Evolutionary conservation across 2,113 vertebrate genomes (phyloP), one percentile per base, ranked within the genome.

Genomic region (Erpornis zantholeuca): DNA sequence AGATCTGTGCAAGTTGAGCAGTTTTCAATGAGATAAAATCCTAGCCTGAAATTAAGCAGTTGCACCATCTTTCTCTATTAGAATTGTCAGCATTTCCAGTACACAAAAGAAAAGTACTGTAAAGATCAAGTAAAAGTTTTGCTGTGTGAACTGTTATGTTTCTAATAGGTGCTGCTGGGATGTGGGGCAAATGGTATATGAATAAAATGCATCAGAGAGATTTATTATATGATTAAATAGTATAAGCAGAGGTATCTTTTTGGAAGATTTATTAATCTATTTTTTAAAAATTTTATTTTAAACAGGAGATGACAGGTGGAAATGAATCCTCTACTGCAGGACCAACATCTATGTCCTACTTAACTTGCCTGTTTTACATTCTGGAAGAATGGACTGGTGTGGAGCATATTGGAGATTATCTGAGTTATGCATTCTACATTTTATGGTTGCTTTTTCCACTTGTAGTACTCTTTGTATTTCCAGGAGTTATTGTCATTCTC

Each of bases 371-470:
- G 79, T 92, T 98, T 90, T 97, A 98, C 12, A 24, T 97, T 10
- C 96, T 98, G 73, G 98, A 99, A 97, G 98, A 98, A 33, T 99
- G 99, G 99, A 96, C 98, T 24, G 99, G 98, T 2, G 97, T 99
- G 25, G 98, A 98, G 20, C 97, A 98, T 35, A 47, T 99, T 93
- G 98, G 99, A 95, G 99, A 99, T 97, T 99, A 99, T 75, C 95
- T 99, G 79, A 99, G 98, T 94, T 98, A 99, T 36, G 85, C 98
- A 64, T 98, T 98, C 92, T 99, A 99, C 96, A 98, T 99, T 75
- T 72, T 98, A 57, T 99, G 99, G 99, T 98, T 99, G 82, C 98
- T 99, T 94, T 99, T 99, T 25, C 99, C 99, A 33, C 98, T 99
- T 5, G 98, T 97, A 35, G 84, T 99, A 40, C 93, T 92, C 87